Base-by-base conservation (phyloP, 2,113 vertebrate species). In the Aldabrachelys gigantea region DNA sequence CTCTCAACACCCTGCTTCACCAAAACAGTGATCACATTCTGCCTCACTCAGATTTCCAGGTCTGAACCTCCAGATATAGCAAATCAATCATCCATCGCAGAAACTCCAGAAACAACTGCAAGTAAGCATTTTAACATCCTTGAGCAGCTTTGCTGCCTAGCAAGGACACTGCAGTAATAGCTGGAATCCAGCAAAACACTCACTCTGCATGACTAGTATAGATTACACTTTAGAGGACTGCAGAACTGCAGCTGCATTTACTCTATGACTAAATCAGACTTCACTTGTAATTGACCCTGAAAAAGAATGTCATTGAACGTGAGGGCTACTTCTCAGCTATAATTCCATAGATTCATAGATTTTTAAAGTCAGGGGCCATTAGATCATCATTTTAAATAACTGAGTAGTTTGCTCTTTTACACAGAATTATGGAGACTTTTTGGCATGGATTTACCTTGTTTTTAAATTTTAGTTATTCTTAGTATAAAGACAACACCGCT, bases 1-100 rank as follows among this genome's bases (percentile, higher is more conserved):
- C 98, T 98, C 98, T 99, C 98, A 98, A 98, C 98, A 98, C 97
- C 96, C 98, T 81, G 92, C 97, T 98, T 91, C 91, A 88, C 97
- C 97, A 56, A 97, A 96, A 92, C 44, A 97, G 97, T 94, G 90
- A 79, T 93, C 93, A 96, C 98, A 97, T 98, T 98, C 98, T 98
- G 96, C 75, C 97, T 97, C 79, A 82, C 89, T 98, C 97, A 53
- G 65, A 96, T 98, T 98, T 97, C 98, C 98, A 98, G 97, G 47
- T 54, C 95, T 96, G 93, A 84, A 98, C 94, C 94, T 96, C 95
- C 97, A 95, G 90, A 95, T 97, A 5, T 94, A 98, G 96, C 97
- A 96, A 98, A 97, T 98, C 97, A 98, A 96, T 95, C 98, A 83
- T 87, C 97, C 92, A 59, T 16, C 44, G 1, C 31, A 84, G 96